Evolutionary conservation across 1,140 invertebrate genomes (phyloP), one percentile per base, ranked within the genome.

Genomic region (Pissodes strobi): DNA sequence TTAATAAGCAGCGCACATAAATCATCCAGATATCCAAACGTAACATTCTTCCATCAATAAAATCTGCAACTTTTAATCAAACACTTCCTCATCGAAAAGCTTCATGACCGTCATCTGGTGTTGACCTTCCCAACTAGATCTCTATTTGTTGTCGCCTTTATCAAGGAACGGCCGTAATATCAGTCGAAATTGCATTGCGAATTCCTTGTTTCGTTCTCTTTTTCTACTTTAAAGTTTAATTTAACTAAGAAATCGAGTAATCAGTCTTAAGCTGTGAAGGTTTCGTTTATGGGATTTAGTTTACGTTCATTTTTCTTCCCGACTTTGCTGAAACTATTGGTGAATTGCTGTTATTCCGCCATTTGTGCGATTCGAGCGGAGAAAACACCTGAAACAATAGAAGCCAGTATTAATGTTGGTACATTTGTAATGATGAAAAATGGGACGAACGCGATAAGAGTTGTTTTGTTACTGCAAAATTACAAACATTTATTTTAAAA

Each of bases 201-300:
- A n/a, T 39, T 15, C 52, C 19, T 39, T 38, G 34, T 39, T 37
- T 55, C 38, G 52, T 37, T 13, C 21, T 15, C 38, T 55, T 38
- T 15, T 53, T 38, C 17, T 22, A 37, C 38, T 55, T 19, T 55
- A 21, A 39, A 38, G 52, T 55, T 55, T 39, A 55, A 39, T 57
- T 45, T 27, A 60, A 60, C 63, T 60, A 34, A 51, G 57, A 45
- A 65, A 65, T 65, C 56, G 55, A 65, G 56, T 65, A 60, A 59
- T 59, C 63, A 64, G 27, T 53, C 62, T 49, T 43, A 49, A 49
- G 43, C 39, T 57, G 37, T 37, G 63, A 45, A 56, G 41, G 25
- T 60, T 65, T n/a, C 21, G 30, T 52, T 43, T 51, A 21, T n/a
- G 15, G 12, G 49, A 59, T 65, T 65, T 65, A 65, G 51, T 25